Evolutionary conservation across 1,140 invertebrate genomes (phyloP), one percentile per base, ranked within the genome.

Genomic region (Aricia agestis): DNA sequence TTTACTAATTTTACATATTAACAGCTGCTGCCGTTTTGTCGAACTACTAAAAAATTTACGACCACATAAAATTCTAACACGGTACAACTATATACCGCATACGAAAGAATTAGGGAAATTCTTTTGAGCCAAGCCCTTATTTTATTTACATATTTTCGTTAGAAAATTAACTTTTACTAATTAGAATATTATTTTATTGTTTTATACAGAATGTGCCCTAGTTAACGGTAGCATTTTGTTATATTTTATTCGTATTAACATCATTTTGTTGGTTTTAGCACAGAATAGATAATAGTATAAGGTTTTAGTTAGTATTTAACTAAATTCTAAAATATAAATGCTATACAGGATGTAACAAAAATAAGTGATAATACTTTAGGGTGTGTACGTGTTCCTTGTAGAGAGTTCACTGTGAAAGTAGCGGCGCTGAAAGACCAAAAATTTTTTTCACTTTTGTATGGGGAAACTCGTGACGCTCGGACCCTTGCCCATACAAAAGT

Each of bases 1-100:
- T 42, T 52, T 15, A 63, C 59, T 25, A 25, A 19, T 19, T 63
- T 63, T 63, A 63, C 59, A 63, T 63, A 25, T 31, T 18, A 63
- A 1, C 59, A 31, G 59, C 59, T 63, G 59, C 59, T 59, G 15
- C 18, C 59, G 18, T 63, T 63, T 63, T 19, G 59, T 63, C 18
- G 59, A 25, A 63, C 19, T 11, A 63, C 19, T 63, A 1, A 52
- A 52, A 19, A 17, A 19, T 63, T 63, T 63, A 63, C 19, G 59
- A 25, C 19, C 59, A 19, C 59, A 63, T 63, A 63, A 63, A 63
- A 52, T 52, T 52, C 7, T 52, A 52, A 52, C 11, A 52, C 45
- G 45, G 13, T 52, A 52, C 45, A 52, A 52, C 45, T 52, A 52
- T 52, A 52, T 52, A 52, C 45, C 11, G 13, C 7, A 52, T 52